Conservation (phyloP, 2,888 invertebrate genomes). For the Melolontha melolontha region DNA sequence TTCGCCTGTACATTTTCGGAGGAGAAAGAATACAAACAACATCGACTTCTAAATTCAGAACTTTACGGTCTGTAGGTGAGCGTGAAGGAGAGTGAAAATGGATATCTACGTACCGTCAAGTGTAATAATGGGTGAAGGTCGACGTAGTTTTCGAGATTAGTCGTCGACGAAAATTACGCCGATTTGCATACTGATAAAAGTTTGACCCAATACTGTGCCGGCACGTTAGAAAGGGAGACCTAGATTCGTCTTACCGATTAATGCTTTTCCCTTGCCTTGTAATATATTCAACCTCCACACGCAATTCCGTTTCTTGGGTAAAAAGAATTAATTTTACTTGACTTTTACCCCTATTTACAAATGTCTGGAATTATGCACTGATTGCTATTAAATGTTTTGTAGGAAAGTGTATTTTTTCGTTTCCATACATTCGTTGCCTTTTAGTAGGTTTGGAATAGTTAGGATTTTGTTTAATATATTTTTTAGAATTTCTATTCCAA, state of each 20-base stretch:
- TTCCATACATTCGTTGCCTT: too few relatives aligned
- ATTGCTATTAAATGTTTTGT: too few relatives aligned
- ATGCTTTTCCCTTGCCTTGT: constrained; percentile 25
- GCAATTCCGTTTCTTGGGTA: background rate
- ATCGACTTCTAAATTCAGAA: constrained; percentile 29
- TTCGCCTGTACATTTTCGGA: constrained; percentile 21
- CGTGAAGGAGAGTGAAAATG: constrained; percentile 38
- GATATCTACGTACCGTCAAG: constrained; percentile 29
- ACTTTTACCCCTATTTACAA: too few relatives aligned
- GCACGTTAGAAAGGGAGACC: constrained; percentile 1
- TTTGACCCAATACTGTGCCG: constrained; percentile 12
- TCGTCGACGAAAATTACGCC: constrained; percentile 15
- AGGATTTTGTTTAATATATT: too few relatives aligned
- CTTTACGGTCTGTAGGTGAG: constrained; percentile 37
- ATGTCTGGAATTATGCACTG: too few relatives aligned
- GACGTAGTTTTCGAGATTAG: constrained; percentile 22
- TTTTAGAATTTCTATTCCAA: too few relatives aligned
- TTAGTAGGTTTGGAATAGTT: too few relatives aligned
- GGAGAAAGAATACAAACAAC: constrained; percentile 14
- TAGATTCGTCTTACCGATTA: constrained; percentile 17
- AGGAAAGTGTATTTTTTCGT: too few relatives aligned
- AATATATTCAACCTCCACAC: constrained; percentile 17
- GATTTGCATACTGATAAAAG: constrained; percentile 36
- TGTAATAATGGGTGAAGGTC: constrained; percentile 39
- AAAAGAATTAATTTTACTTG: too few relatives aligned